These are phyloP conservation scores for Autographa gamma DNA, from an alignment of 2,888 invertebrate species.

Conservation along the genomic window DNA sequence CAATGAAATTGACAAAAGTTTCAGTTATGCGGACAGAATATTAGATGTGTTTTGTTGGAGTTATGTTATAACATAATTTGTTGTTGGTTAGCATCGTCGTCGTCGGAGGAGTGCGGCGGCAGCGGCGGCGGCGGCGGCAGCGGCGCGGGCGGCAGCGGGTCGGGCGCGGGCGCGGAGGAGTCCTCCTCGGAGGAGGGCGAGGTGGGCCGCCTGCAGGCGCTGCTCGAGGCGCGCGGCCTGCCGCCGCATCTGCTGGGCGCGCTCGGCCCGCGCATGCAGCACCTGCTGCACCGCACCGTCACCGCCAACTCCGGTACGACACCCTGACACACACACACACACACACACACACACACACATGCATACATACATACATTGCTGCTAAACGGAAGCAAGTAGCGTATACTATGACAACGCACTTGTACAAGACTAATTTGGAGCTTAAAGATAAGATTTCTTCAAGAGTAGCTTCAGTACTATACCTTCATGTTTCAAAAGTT, in stretches of 20 bases:
- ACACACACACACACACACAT: too few species aligned
- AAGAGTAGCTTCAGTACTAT: too few species aligned
- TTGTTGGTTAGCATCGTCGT: constrained; percentile 70
- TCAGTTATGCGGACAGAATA: too few species aligned
- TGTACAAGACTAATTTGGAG: too few species aligned
- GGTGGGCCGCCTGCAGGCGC: constrained; percentile 97
- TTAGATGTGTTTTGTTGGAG: too few species aligned
- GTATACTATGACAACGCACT: too few species aligned
- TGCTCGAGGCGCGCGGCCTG: constrained; percentile 97
- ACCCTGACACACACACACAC: not conserved
- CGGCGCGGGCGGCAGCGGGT: constrained; percentile 75
- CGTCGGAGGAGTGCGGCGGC: constrained; percentile 76
- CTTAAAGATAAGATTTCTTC: too few species aligned
- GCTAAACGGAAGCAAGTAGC: too few species aligned
- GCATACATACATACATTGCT: too few species aligned
- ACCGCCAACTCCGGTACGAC: constrained; percentile 90
- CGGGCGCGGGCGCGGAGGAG: constrained; percentile 78
- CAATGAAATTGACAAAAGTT: too few species aligned
- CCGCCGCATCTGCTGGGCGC: constrained; percentile 99
- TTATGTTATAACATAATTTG: not conserved
- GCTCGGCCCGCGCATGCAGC: constrained; percentile 98
- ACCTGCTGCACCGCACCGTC: constrained; percentile 97
- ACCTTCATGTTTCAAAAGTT: too few species aligned
- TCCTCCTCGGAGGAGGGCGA: constrained; percentile 95
- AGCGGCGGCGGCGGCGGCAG: constrained; percentile 66